phyloP scores from a whole-genome alignment of 1,140 invertebrate genomes.

The Medauroidea extradentata region DNA sequence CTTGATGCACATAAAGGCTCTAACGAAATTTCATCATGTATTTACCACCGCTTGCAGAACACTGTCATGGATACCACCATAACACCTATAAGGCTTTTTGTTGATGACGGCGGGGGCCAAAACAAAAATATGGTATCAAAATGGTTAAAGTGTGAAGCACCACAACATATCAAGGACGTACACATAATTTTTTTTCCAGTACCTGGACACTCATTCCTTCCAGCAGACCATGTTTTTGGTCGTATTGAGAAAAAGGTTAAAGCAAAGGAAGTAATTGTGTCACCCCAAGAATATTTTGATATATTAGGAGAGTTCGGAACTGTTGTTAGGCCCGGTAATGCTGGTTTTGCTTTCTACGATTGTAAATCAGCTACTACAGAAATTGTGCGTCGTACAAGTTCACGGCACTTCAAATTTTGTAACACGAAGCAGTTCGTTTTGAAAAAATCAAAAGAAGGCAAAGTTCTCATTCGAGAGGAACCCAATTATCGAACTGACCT shows the following conservation, averaged over 20 bases:
- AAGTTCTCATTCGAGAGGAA: background rate
- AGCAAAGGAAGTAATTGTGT: background rate
- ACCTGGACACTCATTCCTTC: constrained; percentile 10
- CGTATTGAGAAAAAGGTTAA: constrained; percentile 10
- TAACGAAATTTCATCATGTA: constrained; percentile 3
- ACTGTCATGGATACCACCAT: background rate
- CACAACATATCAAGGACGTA: constrained; percentile 5
- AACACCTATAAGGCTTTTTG: constrained; percentile 1
- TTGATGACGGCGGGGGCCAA: constrained; percentile 14
- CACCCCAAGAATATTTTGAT: constrained; percentile 14
- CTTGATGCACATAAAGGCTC: background rate
- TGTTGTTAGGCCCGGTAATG: background rate
- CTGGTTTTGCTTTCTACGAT: background rate
- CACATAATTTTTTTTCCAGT: constrained; percentile 15
- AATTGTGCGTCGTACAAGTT: background rate
- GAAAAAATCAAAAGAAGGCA: background rate
- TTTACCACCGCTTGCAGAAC: background rate
- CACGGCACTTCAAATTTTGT: constrained; percentile 1
- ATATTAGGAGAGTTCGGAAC: constrained; percentile 1
- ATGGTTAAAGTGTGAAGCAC: constrained; percentile 7
- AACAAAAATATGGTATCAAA: constrained; percentile 16
- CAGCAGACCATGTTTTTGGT: constrained; percentile 13
- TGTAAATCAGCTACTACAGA: background rate
- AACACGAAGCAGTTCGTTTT: background rate
- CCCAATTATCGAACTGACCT: background rate